Base-by-base conservation (phyloP, 2,113 vertebrate genomes). In the Phasianus colchicus region DNA sequence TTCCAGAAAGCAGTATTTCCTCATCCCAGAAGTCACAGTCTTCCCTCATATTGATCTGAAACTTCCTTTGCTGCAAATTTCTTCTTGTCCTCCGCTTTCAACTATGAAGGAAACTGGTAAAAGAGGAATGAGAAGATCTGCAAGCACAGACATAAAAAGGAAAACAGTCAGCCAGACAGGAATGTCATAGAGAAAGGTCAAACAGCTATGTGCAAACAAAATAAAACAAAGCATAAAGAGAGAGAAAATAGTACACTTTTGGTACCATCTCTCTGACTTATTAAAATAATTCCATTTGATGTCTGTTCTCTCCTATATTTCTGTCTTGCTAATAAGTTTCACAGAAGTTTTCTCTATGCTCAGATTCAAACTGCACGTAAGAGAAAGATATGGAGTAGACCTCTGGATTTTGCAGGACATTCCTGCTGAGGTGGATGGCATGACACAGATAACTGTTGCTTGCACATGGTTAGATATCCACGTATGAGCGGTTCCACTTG, bases 391-490 rank as follows among this genome's bases (percentile, higher is more conserved):
- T 1, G 17, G 13, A 82, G 36, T 29, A 76, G 52, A 82, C 42
- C 11, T 57, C 58, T 47, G 43, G 22, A 89, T 64, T 90, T 86
- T 71, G 38, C 17, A 16, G 3, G 22, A 60, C 9, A 4, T 38
- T 36, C 7, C 29, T 54, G 10, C 48, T 92, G 66, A 1, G 1
- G 19, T 83, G 63, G 32, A 73, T 48, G 91, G 8, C 32, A 52
- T 57, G 58, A n/a, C 34, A 78, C 5, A 45, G 30, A 24, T 22
- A 54, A 32, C 72, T 65, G 34, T 10, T 70, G n/a, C 36, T 86
- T 73, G 15, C 55, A 42, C 0, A 0, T 25, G 10, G 5, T 30
- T 66, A 29, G 76, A 48, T 20, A 90, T 43, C 16, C 1, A 0
- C 2, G 75, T 43, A 20, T 48, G 9, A 16, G 70, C 17, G 22